These are phyloP conservation scores for Acanthopleura granulata DNA, from an alignment of 2,888 invertebrate genomes.

Conservation along the genomic window DNA sequence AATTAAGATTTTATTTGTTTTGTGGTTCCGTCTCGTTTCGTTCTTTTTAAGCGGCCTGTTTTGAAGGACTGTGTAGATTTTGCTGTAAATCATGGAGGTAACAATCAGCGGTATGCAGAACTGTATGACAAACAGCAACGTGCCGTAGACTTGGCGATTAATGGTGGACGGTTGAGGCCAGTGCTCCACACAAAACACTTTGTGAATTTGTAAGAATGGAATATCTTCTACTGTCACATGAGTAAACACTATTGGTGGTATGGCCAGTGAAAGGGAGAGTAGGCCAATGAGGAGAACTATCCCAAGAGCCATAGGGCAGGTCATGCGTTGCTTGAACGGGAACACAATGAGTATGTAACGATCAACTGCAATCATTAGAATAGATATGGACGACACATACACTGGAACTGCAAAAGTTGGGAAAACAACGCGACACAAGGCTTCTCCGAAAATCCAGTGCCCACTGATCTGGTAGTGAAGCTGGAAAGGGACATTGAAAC, in stretches of 20 bases:
- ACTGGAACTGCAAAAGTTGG: slow-evolving; percentile 66
- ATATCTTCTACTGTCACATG: slow-evolving; percentile 43
- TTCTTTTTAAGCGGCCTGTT: slow-evolving; percentile 54
- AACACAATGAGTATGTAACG: slow-evolving; percentile 66
- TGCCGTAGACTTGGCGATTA: slow-evolving; percentile 53
- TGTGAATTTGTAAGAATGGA: slow-evolving; percentile 44
- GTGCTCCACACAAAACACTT: slow-evolving; percentile 57
- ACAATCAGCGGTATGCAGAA: slow-evolving; percentile 60
- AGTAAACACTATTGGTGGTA: slow-evolving; percentile 62
- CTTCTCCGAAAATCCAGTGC: slow-evolving; percentile 63
- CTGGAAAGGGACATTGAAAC: slow-evolving; percentile 65
- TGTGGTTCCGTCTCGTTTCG: slow-evolving; percentile 42
- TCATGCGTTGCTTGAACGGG: slow-evolving; percentile 60
- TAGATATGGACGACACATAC: slow-evolving; percentile 63
- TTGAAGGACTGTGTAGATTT: slow-evolving; percentile 57
- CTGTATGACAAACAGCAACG: slow-evolving; percentile 56
- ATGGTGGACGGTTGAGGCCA: slow-evolving; percentile 46
- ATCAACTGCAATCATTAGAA: slow-evolving; percentile 66
- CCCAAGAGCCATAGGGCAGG: slow-evolving; percentile 46
- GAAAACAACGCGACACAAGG: slow-evolving; percentile 62
- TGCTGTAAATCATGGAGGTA: slow-evolving; percentile 57
- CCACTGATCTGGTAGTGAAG: slow-evolving; percentile 65
- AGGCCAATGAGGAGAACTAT: slow-evolving; percentile 47
- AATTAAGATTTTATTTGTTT: slow-evolving; percentile 64
- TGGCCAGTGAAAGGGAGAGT: slow-evolving; percentile 53